A percentile compares a stretch with the other conserved stretches of the same genome.
These are phyloP conservation scores for Anser brachyrhynchus DNA, from an alignment of 2,113 vertebrate species.

Conservation along the genomic window DNA sequence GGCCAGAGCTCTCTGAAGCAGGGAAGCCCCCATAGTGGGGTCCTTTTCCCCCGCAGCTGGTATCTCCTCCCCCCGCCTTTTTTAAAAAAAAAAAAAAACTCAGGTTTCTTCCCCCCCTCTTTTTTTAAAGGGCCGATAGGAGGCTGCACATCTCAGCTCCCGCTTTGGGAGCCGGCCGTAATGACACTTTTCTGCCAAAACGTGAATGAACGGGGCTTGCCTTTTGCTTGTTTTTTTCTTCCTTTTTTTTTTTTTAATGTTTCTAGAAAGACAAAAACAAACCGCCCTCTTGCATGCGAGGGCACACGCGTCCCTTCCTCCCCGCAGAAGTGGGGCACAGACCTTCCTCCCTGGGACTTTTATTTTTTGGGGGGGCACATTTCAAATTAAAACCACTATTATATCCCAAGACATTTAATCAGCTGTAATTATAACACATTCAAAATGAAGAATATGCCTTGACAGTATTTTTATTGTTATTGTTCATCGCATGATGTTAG, in stretches of 20 bases:
- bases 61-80: too few species aligned
- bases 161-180: background rate
- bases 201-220: background rate
- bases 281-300: constrained; percentile 64
- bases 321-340: background rate
- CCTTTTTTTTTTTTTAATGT: background rate
- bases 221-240: background rate
- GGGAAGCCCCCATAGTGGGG: background rate
- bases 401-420: constrained; percentile 75
- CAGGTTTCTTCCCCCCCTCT: background rate
- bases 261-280: constrained; percentile 73
- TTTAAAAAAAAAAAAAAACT: too few species aligned
- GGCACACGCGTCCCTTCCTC: constrained; percentile 42
- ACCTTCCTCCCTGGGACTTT: background rate
- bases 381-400: constrained; percentile 42
- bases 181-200: constrained; percentile 18
- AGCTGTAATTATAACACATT: constrained; percentile 81
- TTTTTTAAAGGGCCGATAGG: background rate
- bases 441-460: constrained; percentile 77
- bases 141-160: constrained; percentile 35
- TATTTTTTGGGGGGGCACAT: background rate
- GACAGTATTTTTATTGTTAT: constrained; percentile 81
- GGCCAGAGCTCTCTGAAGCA: background rate
- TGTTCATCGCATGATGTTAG: constrained; percentile 79
- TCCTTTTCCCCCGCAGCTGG: background rate